A percentile compares a stretch with the other conserved stretches of the same genome.
Evolutionary conservation across 92 coral and sea anemone genomes (phyloP).

Genomic region (Epizoanthus scotinus): DNA sequence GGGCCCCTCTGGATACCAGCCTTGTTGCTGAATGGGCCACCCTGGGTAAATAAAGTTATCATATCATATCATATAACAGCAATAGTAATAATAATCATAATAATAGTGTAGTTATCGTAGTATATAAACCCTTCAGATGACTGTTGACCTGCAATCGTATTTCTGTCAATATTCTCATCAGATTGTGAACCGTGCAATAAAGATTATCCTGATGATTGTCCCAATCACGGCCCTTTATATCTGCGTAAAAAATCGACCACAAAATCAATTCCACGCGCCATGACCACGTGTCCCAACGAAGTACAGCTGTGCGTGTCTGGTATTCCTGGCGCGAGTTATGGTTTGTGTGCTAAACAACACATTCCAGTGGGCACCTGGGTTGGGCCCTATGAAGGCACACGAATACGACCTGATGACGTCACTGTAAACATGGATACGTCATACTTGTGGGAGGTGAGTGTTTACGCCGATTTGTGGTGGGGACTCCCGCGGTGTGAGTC

Average conservation of each 20-base stretch:
- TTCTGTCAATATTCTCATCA: background rate
- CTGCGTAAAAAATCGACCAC: constrained; percentile 16
- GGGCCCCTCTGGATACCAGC: no score
- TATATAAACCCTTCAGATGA: no score
- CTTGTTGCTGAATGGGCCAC: no score
- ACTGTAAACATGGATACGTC: constrained; percentile 67
- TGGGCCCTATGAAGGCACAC: constrained; percentile 92
- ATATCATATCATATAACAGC: no score
- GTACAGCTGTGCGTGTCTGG: constrained; percentile 70
- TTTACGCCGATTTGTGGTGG: background rate
- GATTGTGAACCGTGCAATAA: constrained; percentile 19
- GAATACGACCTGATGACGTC: constrained; percentile 71
- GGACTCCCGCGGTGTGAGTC: no score
- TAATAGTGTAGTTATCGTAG: no score
- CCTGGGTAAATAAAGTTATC: no score
- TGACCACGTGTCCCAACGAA: constrained; percentile 28
- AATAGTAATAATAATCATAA: no score
- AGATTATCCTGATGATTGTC: constrained; percentile 17
- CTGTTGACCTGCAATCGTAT: no score
- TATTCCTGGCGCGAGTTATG: constrained; percentile 70
- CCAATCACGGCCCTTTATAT: constrained; percentile 3
- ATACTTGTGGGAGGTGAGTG: constrained; percentile 90
- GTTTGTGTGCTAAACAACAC: constrained; percentile 74
- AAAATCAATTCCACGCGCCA: constrained; percentile 6
- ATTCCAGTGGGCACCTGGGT: constrained; percentile 95